These are phyloP conservation scores for Halichondria panicea DNA, from an alignment of 37 sponge, comb jelly and placozoan species.

Conservation along the genomic window DNA sequence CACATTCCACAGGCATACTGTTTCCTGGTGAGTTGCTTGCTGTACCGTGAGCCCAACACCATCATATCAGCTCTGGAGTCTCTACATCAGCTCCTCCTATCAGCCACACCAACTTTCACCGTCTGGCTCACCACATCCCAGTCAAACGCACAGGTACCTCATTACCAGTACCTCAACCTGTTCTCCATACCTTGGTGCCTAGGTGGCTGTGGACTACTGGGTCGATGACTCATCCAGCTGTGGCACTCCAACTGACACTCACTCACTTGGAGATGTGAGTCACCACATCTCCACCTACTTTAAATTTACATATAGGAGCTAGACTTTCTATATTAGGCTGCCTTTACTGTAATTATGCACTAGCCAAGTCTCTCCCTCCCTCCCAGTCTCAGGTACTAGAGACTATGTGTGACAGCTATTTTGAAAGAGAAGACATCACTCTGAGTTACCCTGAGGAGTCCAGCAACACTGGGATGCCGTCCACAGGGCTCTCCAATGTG, in stretches of 20 bases:
- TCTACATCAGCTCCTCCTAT: slow-evolving; percentile 19
- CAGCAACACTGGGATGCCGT: not conserved
- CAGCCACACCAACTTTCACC: slow-evolving; percentile 5
- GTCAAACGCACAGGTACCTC: not conserved
- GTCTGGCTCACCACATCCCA: slow-evolving; percentile 33
- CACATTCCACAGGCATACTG: slow-evolving; percentile 24
- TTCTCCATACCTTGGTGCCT: not conserved
- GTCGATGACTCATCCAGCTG: not conserved
- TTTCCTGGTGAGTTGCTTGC: slow-evolving; percentile 21
- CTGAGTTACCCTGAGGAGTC: not conserved
- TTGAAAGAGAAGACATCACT: slow-evolving; percentile 1
- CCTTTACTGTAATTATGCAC: not conserved
- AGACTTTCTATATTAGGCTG: not conserved
- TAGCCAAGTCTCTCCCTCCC: not conserved
- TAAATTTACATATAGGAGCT: not conserved
- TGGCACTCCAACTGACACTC: not conserved
- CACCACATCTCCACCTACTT: not conserved
- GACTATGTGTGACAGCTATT: not conserved
- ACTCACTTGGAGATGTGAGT: slow-evolving; percentile 3
- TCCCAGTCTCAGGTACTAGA: not conserved
- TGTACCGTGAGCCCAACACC: slow-evolving; percentile 39
- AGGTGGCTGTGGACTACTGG: slow-evolving; percentile 19
- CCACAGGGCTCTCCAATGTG: not conserved
- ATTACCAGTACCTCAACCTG: not conserved
- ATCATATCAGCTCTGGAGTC: slow-evolving; percentile 33